A percentile compares a stretch with the other conserved stretches of the same genome.
Evolutionary conservation across 2,797 vertebrate species (phyloP).

Genomic region (Poeciliopsis infans): DNA sequence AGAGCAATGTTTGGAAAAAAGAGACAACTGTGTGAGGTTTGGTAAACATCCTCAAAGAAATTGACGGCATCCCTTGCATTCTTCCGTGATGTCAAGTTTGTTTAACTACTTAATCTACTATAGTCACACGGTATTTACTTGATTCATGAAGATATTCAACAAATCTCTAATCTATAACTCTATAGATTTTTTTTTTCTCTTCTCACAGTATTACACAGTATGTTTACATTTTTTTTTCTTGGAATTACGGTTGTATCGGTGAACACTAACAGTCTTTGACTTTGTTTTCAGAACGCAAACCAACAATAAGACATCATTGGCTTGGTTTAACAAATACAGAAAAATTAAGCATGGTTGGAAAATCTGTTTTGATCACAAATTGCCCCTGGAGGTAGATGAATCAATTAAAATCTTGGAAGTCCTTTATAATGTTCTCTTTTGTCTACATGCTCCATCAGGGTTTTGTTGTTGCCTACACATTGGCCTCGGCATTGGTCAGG

Average conservation of each 20-base stretch:
- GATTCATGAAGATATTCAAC: constrained; percentile 82
- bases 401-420: constrained; percentile 94
- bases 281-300: constrained; percentile 76
- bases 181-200: constrained; percentile 74
- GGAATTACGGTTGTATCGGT: constrained; percentile 72
- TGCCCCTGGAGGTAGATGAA: constrained; percentile 98
- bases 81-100: constrained; percentile 75
- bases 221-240: constrained; percentile 71
- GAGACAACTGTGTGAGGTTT: constrained; percentile 76
- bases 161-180: constrained; percentile 79
- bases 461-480: constrained; percentile 86
- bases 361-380: constrained; percentile 84
- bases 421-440: constrained; percentile 91
- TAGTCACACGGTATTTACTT: constrained; percentile 83
- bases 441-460: constrained; percentile 83
- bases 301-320: constrained; percentile 74
- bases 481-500: constrained; percentile 93
- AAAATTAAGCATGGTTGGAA: constrained; percentile 72
- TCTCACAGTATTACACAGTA: constrained; percentile 83
- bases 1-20: constrained; percentile 73
- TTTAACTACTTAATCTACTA: constrained; percentile 82
- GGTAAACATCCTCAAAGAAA: constrained; percentile 78
- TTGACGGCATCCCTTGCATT: constrained; percentile 71
- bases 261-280: constrained; percentile 82
- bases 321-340: constrained; percentile 77